These are phyloP conservation scores for Dicrurus megarhynchus DNA, from an alignment of 2,113 vertebrate species.

Conservation along the genomic window DNA sequence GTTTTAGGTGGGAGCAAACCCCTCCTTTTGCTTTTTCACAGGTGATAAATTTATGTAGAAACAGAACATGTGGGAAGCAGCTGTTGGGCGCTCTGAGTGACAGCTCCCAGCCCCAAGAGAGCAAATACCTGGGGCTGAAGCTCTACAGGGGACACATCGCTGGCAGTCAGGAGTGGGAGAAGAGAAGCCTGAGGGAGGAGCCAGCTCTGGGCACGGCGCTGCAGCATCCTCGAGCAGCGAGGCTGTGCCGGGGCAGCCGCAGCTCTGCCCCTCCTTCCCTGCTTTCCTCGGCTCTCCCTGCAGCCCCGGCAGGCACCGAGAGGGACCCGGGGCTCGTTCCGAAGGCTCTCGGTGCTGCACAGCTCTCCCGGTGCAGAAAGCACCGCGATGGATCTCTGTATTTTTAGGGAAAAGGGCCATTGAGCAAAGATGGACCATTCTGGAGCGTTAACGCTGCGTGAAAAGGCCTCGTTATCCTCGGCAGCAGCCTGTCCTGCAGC, in stretches of 20 bases:
- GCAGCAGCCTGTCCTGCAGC: background rate
- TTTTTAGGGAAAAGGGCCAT: background rate
- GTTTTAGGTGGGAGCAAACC: background rate
- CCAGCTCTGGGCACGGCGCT: background rate
- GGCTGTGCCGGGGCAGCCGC: background rate
- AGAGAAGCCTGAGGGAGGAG: background rate
- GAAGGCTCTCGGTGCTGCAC: fast-evolving
- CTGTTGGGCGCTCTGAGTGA: background rate
- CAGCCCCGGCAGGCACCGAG: background rate
- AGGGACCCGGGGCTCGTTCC: background rate
- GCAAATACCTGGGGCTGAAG: background rate
- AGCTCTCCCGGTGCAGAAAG: background rate
- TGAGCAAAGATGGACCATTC: background rate
- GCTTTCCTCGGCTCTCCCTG: background rate
- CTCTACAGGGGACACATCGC: fast-evolving
- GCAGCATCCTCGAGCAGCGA: background rate
- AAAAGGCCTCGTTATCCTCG: background rate
- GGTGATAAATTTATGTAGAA: fast-evolving
- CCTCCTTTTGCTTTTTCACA: background rate
- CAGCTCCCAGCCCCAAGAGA: background rate
- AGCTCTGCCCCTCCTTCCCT: background rate
- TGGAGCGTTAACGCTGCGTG: background rate
- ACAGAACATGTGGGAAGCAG: fast-evolving
- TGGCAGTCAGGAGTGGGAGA: background rate
- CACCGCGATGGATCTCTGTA: background rate